Base-by-base conservation (phyloP, 2,888 invertebrate species). In the Nesidiocoris tenuis region DNA sequence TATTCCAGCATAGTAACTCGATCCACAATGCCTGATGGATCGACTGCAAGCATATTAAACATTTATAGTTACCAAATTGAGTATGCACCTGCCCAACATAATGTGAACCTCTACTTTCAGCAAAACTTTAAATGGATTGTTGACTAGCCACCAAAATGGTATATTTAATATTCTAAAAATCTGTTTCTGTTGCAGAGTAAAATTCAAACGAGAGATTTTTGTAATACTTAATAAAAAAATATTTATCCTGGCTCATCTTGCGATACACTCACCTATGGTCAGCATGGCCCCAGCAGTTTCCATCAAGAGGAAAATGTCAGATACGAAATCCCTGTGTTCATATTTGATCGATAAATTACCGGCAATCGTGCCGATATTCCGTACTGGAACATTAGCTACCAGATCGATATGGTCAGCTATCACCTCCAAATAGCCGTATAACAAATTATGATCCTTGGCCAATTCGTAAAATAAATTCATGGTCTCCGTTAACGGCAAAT, bases 301-400 rank as follows among this genome's bases (percentile, higher is more conserved):
- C 59, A 91, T 81, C 7, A 90, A 83, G 1, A 90, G 83, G 80
- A 87, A 90, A 9, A 91, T 81, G 80, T 92, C 91, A 0, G 91
- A 92, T 9, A 89, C 88, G 82, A 92, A 92, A 67, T 89, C 89
- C 1, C 84, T 85, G 79, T 90, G 86, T 16, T 84, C 81, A 81
- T 91, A 86, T 82, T 92, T 92, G 72, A 90, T 86, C 84, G 88
- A 87, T 72, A 91, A 82, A 81, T 91, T 91, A 0, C 91, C 91
- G 2, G 89, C 91, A 74, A 91, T 83, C 2, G 88, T 88, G 54
- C 88, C 91, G 55, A 74, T 64, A 80, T 84, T 85, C 80, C 85
- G 80, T 2, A 85, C 82, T n/a, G 83, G 82, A 55, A 81, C 81
- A 79, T 83, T 84, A 7, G 84, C 85, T 1, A 85, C 82, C 66